Evolutionary conservation across 2,113 vertebrate genomes (phyloP).

Genomic region (Ginglymostoma cirratum): DNA sequence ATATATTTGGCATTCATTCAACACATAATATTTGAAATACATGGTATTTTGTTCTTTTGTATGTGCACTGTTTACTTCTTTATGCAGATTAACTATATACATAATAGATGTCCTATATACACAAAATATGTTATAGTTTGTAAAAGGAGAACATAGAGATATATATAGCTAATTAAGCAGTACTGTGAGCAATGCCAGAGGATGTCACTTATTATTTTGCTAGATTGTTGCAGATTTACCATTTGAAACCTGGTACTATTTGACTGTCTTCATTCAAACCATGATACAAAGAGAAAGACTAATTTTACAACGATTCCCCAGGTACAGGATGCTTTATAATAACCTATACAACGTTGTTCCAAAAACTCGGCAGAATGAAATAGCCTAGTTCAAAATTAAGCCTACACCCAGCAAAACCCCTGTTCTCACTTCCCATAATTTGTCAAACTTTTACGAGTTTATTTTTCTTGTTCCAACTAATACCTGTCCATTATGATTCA

Average conservation of each 20-base stretch:
- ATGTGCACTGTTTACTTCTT: neutral
- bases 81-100: neutral
- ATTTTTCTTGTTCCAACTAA: neutral
- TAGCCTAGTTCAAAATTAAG: neutral
- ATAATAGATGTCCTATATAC: neutral
- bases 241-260: neutral
- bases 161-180: neutral
- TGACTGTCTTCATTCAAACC: neutral
- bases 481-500: neutral
- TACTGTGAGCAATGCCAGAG: neutral
- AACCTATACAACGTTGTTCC: neutral
- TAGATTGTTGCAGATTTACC: neutral
- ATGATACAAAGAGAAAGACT: neutral
- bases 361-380: neutral
- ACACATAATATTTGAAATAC: neutral
- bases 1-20: neutral
- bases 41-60: neutral
- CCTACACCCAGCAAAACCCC: neutral
- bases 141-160: neutral
- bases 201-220: neutral
- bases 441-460: neutral
- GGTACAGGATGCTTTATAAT: neutral
- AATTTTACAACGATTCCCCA: neutral
- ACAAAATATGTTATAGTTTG: neutral
- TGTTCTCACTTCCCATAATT: neutral